These are phyloP conservation scores for Parotia lawesii DNA, from an alignment of 2,113 vertebrate species.

Conservation along the genomic window DNA sequence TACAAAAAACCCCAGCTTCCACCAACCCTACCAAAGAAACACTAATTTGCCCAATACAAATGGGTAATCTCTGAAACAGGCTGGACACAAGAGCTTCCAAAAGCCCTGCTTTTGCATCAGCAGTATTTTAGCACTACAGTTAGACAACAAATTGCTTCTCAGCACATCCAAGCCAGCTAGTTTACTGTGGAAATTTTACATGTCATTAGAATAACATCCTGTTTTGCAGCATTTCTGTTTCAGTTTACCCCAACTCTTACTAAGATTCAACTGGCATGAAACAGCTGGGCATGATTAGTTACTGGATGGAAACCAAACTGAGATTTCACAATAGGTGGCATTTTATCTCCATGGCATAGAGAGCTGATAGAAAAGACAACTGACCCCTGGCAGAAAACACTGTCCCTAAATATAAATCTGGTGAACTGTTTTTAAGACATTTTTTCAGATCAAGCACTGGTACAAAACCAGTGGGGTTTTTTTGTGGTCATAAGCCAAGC, in stretches of 20 bases:
- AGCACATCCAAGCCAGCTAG: background rate
- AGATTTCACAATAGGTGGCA: conserved; percentile 44
- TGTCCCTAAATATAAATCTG: background rate
- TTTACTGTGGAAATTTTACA: background rate
- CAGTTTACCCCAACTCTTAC: background rate
- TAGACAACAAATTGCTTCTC: background rate
- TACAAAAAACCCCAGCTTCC: background rate
- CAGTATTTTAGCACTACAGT: background rate
- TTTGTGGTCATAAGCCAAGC: background rate
- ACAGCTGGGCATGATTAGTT: conserved; percentile 22
- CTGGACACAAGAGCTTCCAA: background rate
- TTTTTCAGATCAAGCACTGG: background rate
- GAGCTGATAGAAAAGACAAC: conserved; percentile 3
- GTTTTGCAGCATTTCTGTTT: conserved; percentile 9
- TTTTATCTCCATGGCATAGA: background rate
- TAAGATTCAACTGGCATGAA: conserved; percentile 1
- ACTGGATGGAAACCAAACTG: background rate
- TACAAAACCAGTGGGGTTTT: background rate
- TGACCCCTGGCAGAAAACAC: background rate
- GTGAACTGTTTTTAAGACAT: background rate
- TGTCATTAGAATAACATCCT: conserved; percentile 9
- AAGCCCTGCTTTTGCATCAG: background rate
- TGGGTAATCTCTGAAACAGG: background rate
- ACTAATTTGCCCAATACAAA: background rate
- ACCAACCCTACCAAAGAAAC: background rate